Conservation (phyloP, 1,140 invertebrate genomes). For the Acromyrmex echinatior region DNA sequence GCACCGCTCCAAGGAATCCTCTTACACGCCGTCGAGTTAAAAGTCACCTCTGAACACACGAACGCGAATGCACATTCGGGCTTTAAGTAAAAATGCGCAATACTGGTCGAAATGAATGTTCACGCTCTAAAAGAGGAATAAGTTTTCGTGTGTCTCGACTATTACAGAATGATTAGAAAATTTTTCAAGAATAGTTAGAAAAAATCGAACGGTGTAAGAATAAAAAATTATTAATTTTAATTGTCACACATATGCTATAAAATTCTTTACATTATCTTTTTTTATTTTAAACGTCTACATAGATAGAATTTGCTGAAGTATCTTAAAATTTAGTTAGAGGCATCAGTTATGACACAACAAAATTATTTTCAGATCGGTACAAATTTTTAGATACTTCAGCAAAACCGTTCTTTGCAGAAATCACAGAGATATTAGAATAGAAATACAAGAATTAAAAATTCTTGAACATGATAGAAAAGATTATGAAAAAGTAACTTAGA, state of each 20-base stretch:
- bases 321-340: too few species aligned
- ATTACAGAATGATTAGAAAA: background rate
- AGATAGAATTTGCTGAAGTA: too few species aligned
- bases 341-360: too few species aligned
- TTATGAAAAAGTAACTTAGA: background rate
- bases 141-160: background rate
- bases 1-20: slow-evolving; percentile 37
- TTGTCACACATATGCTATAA: background rate
- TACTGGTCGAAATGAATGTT: background rate
- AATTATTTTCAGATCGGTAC: too few species aligned
- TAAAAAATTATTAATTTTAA: background rate
- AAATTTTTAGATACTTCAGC: too few species aligned
- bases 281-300: background rate
- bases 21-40: slow-evolving; percentile 53
- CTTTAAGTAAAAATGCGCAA: slow-evolving; percentile 2
- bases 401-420: too few species aligned
- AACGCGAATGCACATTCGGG: background rate
- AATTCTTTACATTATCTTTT: background rate
- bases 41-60: slow-evolving; percentile 53
- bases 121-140: background rate
- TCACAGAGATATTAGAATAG: too few species aligned
- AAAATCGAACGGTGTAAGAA: background rate
- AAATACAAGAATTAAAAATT: too few species aligned
- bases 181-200: background rate
- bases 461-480: too few species aligned